phyloP scores from a whole-genome alignment of 2,888 invertebrate species.

The Leptinotarsa rubiginosa region DNA sequence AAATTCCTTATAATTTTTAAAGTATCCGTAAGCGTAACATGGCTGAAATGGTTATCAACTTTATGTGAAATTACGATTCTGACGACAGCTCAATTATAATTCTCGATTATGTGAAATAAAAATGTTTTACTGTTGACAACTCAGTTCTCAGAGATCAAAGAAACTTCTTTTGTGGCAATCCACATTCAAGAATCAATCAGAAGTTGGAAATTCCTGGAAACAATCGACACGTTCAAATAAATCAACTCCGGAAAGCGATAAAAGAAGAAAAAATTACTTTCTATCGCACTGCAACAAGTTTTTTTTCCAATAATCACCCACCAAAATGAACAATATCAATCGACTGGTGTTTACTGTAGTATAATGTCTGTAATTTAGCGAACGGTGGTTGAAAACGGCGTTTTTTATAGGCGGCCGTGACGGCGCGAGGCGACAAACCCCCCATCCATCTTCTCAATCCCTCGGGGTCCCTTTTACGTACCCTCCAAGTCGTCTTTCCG shows the following conservation, averaged over 20 bases:
- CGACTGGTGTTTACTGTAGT: constrained; percentile 64
- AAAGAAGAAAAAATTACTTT: background rate
- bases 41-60: too few relatives aligned
- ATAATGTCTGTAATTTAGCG: constrained; percentile 57
- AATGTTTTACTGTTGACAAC: too few relatives aligned
- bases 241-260: background rate
- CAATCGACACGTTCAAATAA: background rate
- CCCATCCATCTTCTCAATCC: constrained; percentile 58
- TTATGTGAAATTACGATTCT: too few relatives aligned
- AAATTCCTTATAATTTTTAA: too few relatives aligned
- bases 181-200: background rate
- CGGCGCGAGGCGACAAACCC: constrained; percentile 57
- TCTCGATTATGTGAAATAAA: too few relatives aligned
- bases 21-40: too few relatives aligned
- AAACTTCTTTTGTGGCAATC: too few relatives aligned
- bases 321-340: constrained; percentile 52
- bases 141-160: too few relatives aligned
- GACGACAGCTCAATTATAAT: too few relatives aligned
- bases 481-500: constrained; percentile 55
- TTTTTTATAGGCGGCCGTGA: constrained; percentile 55
- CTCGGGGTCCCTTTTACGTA: constrained; percentile 49
- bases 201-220: background rate
- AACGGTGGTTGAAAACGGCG: constrained; percentile 55
- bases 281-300: background rate
- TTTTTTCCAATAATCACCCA: background rate